phyloP scores from a whole-genome alignment of 2,797 vertebrate genomes.

The Holocentrus rufus region DNA sequence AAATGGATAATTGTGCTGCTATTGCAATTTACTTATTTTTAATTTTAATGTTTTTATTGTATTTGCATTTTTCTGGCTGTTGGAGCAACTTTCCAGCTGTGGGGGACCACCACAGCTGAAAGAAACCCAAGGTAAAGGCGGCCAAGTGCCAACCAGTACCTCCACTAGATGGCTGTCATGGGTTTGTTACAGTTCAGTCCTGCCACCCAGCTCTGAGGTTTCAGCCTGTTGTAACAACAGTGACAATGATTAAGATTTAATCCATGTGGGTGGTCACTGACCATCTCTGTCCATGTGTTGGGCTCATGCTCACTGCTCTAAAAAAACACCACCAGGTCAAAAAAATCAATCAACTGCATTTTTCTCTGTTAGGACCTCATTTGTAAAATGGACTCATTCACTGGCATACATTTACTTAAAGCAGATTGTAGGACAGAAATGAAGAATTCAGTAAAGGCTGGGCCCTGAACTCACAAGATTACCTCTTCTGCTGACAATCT shows the following conservation, averaged over 20 bases:
- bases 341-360: not conserved
- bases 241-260: slow-evolving; percentile 21
- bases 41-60: not conserved
- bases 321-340: too few species aligned
- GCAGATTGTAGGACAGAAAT: not conserved
- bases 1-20: too few species aligned
- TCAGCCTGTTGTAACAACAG: slow-evolving; percentile 18
- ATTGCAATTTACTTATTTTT: too few species aligned
- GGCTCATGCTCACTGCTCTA: too few species aligned
- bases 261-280: slow-evolving; percentile 15
- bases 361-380: not conserved
- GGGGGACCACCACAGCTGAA: slow-evolving; percentile 36
- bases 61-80: slow-evolving; percentile 29
- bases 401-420: not conserved
- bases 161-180: slow-evolving; percentile 73
- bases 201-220: slow-evolving; percentile 3
- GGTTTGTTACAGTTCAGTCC: slow-evolving; percentile 26
- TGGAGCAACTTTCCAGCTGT: slow-evolving; percentile 33
- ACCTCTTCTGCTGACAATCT: not conserved
- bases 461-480: not conserved
- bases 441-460: not conserved
- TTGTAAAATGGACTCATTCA: not conserved
- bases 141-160: not conserved
- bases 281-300: not conserved
- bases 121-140: slow-evolving; percentile 18